These are phyloP conservation scores for Philaenus spumarius DNA, from an alignment of 1,140 invertebrate species.

Conservation along the genomic window DNA sequence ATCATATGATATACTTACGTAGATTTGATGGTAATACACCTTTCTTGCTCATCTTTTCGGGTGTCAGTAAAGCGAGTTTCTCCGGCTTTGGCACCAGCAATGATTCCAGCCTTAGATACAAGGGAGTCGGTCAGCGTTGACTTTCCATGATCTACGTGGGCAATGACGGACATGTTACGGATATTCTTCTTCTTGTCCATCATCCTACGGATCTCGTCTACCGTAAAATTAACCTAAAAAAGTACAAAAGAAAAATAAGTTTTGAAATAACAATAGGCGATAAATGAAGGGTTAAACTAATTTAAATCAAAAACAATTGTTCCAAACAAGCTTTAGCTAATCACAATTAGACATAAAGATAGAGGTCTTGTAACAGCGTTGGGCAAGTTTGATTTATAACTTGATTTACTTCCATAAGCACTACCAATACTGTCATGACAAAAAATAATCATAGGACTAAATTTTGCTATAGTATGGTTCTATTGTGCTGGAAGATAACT, in stretches of 20 bases:
- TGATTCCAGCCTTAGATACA: conserved; percentile 99
- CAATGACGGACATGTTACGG: conserved; percentile 99
- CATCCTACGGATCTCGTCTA: conserved; percentile 98
- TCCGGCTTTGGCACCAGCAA: conserved; percentile 95
- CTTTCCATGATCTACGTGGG: conserved; percentile 99
- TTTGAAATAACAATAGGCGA: background rate
- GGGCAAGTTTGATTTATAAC: too few relatives aligned
- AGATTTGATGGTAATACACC: conserved; percentile 99
- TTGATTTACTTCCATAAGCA: too few relatives aligned
- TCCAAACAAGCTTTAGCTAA: background rate
- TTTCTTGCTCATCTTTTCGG: conserved; percentile 98
- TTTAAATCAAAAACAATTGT: background rate
- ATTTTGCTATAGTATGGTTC: too few relatives aligned
- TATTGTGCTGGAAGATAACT: too few relatives aligned
- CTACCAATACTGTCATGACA: too few relatives aligned
- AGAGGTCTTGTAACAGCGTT: too few relatives aligned
- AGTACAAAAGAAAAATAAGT: conserved; percentile 25
- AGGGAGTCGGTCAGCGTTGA: conserved; percentile 99
- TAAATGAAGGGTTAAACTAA: too few relatives aligned
- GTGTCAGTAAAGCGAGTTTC: conserved; percentile 99
- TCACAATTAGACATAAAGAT: background rate
- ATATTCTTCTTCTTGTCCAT: conserved; percentile 99
- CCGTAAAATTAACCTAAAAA: conserved; percentile 98
- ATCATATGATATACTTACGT: conserved; percentile 82
- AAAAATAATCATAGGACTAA: too few relatives aligned